These are phyloP conservation scores for Okapia johnstoni DNA, from an alignment of 2,113 vertebrate species.

Conservation along the genomic window DNA sequence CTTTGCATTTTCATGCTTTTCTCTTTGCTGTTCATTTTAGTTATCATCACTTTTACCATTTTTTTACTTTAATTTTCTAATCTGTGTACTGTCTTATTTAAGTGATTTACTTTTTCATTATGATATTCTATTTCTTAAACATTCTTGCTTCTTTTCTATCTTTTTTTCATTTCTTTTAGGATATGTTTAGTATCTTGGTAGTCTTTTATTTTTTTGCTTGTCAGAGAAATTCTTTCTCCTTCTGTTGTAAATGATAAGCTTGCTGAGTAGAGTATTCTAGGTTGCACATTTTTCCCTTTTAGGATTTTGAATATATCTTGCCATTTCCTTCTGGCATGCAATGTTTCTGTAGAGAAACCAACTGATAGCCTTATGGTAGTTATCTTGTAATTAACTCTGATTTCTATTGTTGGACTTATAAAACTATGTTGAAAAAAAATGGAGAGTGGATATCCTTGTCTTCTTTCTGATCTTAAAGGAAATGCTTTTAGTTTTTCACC, in stretches of 20 bases:
- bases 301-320: not conserved
- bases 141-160: not conserved
- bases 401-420: not conserved
- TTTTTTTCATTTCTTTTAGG: not conserved
- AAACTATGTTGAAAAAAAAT: not conserved
- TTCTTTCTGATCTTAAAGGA: not conserved
- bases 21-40: not conserved
- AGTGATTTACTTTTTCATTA: not conserved
- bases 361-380: not conserved
- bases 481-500: not conserved
- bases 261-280: not conserved
- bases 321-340: not conserved
- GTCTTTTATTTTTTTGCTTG: not conserved
- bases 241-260: not conserved
- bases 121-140: not conserved
- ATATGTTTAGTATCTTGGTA: not conserved
- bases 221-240: not conserved
- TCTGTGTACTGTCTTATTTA: not conserved
- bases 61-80: not conserved
- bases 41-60: not conserved
- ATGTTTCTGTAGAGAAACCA: not conserved
- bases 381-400: not conserved
- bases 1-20: not conserved
- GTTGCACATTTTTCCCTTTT: not conserved
- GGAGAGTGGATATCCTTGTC: not conserved